phyloP scores from a whole-genome alignment of 2,113 vertebrate species.

The Microcebus murinus region DNA sequence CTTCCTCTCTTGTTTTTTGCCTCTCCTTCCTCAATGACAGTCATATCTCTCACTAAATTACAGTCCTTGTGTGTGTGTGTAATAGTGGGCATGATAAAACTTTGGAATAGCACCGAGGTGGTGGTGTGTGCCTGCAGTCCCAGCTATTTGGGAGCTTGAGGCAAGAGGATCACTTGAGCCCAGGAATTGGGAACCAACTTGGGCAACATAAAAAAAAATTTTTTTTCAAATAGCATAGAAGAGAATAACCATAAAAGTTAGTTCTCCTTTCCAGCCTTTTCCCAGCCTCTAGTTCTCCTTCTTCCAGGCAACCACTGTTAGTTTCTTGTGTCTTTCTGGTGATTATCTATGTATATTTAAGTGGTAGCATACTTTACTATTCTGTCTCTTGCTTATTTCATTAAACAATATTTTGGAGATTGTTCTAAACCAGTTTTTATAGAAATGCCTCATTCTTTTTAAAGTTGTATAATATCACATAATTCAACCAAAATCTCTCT shows the following conservation, averaged over 20 bases:
- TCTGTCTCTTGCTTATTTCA: not conserved
- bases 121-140: no score
- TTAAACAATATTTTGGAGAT: conserved; percentile 27
- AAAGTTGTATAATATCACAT: not conserved
- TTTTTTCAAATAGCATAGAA: not conserved
- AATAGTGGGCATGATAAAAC: not conserved
- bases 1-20: not conserved
- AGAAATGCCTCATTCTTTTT: not conserved
- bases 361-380: not conserved
- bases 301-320: not conserved
- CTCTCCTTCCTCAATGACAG: conserved; percentile 11
- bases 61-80: not conserved
- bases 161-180: no score
- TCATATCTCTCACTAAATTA: not conserved
- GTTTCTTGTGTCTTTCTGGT: not conserved
- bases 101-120: not conserved
- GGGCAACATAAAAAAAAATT: no score
- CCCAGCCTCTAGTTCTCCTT: not conserved
- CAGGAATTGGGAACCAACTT: no score
- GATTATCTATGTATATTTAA: not conserved
- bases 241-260: not conserved
- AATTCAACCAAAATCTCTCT: not conserved
- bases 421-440: not conserved
- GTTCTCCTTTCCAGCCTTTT: not conserved
- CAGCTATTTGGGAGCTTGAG: no score